Evolutionary conservation across 2,113 vertebrate genomes (phyloP), one percentile per base, ranked within the genome.

Genomic region (Rhagologus leucostigma): DNA sequence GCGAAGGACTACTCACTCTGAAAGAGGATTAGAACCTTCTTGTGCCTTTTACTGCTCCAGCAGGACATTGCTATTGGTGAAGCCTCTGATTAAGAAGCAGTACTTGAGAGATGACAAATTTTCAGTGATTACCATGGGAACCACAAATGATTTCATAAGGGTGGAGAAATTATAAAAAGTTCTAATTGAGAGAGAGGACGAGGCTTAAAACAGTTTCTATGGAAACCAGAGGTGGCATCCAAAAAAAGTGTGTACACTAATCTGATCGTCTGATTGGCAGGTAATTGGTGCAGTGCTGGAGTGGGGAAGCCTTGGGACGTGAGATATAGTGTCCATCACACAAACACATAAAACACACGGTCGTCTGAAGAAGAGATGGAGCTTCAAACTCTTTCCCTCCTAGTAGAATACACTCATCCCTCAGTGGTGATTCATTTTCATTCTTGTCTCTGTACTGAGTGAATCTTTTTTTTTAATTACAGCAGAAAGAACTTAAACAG

Each of bases 101-200:
- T 44, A 90, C 85, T 95, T 93, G 69, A 93, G 65, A 92, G 42
- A 73, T 41, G 88, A 84, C 47, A 93, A 96, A 93, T 91, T 94
- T 94, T 93, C 82, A 76, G 89, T 94, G 90, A 97, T 97, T 97
- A 87, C 97, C 96, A 97, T 97, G 96, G 96, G 94, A 97, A 97
- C 97, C 62, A 96, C 89, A 96, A 96, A 96, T 1, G 87, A 96
- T 97, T 95, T 95, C 92, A 87, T 95, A 95, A 94, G 96, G 96
- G 92, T 94, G 88, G 86, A 93, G 92, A 97, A 96, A 97, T 96
- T 95, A 96, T 94, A 95, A 96, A 94, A 96, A 96, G 88, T 97
- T 90, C 92, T 97, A 97, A 96, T 95, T 97, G 95, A 95, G 88
- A 84, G 64, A 94, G 80, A 90, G 69, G 81, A 97, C 84, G 49